Base-by-base conservation (phyloP, 2,888 invertebrate species). In the Chironomus riparius region DNA sequence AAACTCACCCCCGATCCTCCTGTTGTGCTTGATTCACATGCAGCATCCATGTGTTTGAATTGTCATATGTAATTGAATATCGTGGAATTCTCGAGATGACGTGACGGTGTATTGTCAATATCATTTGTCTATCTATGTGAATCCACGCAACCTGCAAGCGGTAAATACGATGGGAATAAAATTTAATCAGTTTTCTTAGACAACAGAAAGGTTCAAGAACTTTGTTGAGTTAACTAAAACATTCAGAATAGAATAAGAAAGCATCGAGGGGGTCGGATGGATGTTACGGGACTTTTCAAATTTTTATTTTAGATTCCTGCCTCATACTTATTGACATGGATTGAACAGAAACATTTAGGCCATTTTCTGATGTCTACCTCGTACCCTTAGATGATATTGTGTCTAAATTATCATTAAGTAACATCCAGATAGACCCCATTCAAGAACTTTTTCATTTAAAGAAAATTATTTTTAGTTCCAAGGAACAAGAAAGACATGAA, bases 91-190 rank as follows among this genome's bases (percentile, higher is more conserved):
- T 88, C 10, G 94, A 92, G 81, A 96, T 94, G 79, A 96, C 93
- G 85, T 95, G 95, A 38, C 93, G 90, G 85, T 96, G 95, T 82
- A 96, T 93, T 65, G 95, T 95, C 79, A 96, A 87, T 81, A 96
- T 92, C 93, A 95, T 95, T 86, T 95, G 94, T 72, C 95, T 89
- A 85, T 95, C 95, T 82, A 96, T 94, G 85, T 95, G 95, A 81
- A 95, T 92, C 95, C 95, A 96, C 78, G 95, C 95, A 81, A 96
- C 94, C 95, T 96, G 85, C n/a, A 3, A 13, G 7, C 1, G n/a
- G 56, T 6, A 10, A 50, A 50, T 24, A 81, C 28, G 28, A 28
- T 24, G 22, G 22, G 4, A 81, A n/a, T n/a, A n/a, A 28, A 47
- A 48, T 65, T 24, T 24, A 15, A 18, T 56, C 0, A 56, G 56